phyloP scores from a whole-genome alignment of 1,140 invertebrate species.

The Halictus rubicundus region DNA sequence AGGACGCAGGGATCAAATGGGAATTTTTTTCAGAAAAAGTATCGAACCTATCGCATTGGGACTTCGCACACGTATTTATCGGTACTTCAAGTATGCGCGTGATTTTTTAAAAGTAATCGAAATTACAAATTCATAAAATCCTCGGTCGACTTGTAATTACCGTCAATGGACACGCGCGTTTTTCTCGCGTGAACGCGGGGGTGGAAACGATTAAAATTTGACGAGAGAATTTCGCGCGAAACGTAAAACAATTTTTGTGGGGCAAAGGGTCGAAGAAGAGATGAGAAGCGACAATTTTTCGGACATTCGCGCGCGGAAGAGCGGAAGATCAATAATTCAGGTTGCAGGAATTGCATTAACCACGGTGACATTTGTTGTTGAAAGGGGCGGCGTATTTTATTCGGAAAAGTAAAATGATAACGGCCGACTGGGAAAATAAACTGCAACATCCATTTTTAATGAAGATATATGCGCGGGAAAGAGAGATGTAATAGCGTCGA shows the following conservation, averaged over 20 bases:
- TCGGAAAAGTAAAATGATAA: conserved; percentile 17
- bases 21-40: too few species aligned
- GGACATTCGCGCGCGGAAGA: neutral
- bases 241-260: neutral
- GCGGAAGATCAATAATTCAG: neutral
- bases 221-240: neutral
- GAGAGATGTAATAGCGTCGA: conserved; percentile 26
- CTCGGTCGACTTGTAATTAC: too few species aligned
- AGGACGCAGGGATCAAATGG: too few species aligned
- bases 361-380: neutral
- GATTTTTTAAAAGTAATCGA: too few species aligned
- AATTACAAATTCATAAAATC: too few species aligned
- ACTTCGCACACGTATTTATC: too few species aligned
- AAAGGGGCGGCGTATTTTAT: neutral
- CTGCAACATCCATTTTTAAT: conserved; percentile 38
- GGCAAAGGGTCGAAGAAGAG: neutral
- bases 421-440: conserved; percentile 1
- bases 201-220: neutral
- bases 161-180: too few species aligned
- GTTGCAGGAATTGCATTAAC: neutral
- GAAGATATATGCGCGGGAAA: conserved; percentile 12
- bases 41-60: too few species aligned
- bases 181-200: too few species aligned
- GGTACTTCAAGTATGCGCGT: too few species aligned
- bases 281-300: neutral